Base-by-base conservation (phyloP, 2,888 invertebrate species). In the Dynastes tityus region DNA sequence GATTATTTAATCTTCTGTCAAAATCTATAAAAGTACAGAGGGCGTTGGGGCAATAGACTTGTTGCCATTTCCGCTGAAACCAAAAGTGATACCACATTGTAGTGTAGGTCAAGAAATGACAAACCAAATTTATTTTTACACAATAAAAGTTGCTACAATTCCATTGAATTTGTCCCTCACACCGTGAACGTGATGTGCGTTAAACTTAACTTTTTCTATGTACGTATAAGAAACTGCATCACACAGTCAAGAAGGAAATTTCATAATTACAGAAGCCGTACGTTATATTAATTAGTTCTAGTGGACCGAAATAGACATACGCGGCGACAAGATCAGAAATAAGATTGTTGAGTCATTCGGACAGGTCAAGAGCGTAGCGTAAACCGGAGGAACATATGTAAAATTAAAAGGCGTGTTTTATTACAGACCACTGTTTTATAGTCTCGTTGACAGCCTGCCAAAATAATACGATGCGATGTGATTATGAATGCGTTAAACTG, bases 361-460 rank as follows among this genome's bases (percentile, higher is more conserved):
- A 29, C 68, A 68, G 68, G 68, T 68, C 68, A 68, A 68, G 68
- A 68, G 51, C 68, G 29, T 27, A 51, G 27, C 49, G 29, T 27
- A 68, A 29, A 22, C 68, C 51, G 51, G 51, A 49, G 68, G 32
- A 68, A 73, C 58, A 37, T 22, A 58, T 58, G 73, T 40, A 58
- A 58, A 73, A 73, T 73, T 73, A 61, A 55, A 58, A 73, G 73
- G 37, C 73, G 37, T 58, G 73, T 58, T 58, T 73, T 73, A 73
- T 73, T 73, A 61, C 68, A n/a, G 68, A 68, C 27, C 13, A 68
- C 68, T 51, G 68, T 68, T 68, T 73, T 73, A 73, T 58, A 58
- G 58, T 13, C 73, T 58, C 73, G 73, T 58, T 73, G 73, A 73
- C 73, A 58, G 73, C 22, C 32, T 73, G 73, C 73, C 73, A 73